Evolutionary conservation across 2,888 invertebrate species (phyloP).

Genomic region (Protodeltote pygarga): DNA sequence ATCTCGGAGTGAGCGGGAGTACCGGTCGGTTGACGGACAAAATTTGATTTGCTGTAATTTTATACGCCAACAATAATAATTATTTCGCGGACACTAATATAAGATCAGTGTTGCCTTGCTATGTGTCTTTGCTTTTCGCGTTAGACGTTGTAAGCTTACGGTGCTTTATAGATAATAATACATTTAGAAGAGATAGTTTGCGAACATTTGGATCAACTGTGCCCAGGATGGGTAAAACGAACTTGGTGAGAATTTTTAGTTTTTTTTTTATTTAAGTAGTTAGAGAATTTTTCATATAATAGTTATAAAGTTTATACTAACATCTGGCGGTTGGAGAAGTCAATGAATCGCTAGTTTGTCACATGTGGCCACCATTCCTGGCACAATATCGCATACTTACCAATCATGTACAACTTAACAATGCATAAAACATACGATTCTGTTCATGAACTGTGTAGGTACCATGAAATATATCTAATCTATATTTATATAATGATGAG

Average conservation of each 20-base stretch:
- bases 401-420: conserved; percentile 42
- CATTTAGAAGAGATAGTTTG: conserved; percentile 47
- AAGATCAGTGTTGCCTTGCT: conserved; percentile 85
- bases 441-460: conserved; percentile 18
- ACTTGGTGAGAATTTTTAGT: conserved; percentile 62
- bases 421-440: conserved; percentile 26
- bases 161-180: conserved; percentile 74
- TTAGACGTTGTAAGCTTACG: conserved; percentile 77
- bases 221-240: conserved; percentile 55
- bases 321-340: conserved; percentile 79
- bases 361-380: conserved; percentile 81
- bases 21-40: conserved; percentile 54
- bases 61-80: conserved; percentile 66
- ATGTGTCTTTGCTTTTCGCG: conserved; percentile 85
- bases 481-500: conserved; percentile 27
- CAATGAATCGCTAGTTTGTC: conserved; percentile 66
- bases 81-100: conserved; percentile 72
- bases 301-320: conserved; percentile 54
- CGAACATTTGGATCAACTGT: conserved; percentile 38
- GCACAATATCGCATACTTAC: conserved; percentile 55
- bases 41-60: conserved; percentile 68
- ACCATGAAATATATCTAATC: conserved; percentile 28
- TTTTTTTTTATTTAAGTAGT: conserved; percentile 33
- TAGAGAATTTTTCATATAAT: conserved; percentile 29
- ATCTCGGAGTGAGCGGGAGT: conserved; percentile 64